A percentile compares a stretch with the other conserved stretches of the same genome.
These are phyloP conservation scores for Zosterops borbonicus DNA, from an alignment of 2,113 vertebrate species.

Conservation along the genomic window DNA sequence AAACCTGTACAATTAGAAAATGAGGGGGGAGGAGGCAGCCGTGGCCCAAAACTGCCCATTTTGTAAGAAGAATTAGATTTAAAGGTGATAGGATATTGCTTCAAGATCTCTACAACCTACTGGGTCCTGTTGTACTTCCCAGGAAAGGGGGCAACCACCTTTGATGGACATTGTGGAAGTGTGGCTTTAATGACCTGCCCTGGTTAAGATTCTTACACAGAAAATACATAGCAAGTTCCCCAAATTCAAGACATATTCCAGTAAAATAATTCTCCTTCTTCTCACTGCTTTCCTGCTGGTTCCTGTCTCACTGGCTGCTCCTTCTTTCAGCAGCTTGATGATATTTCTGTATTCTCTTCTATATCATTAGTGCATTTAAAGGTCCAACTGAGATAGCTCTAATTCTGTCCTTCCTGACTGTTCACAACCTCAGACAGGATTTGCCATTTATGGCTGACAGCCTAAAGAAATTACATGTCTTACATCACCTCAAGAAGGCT, in stretches of 20 bases:
- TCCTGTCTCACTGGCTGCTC: not conserved
- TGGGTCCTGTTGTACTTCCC: not conserved
- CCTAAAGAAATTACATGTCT: slow-evolving; percentile 19
- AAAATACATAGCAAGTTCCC: not conserved
- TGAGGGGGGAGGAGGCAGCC: not conserved
- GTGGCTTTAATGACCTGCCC: too few relatives aligned
- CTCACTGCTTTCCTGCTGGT: not conserved
- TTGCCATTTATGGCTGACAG: slow-evolving; percentile 28
- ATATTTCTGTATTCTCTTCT: not conserved
- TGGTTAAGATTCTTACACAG: not conserved
- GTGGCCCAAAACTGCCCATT: not conserved
- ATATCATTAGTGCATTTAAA: not conserved
- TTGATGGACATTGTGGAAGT: too few relatives aligned
- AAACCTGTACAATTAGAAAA: not conserved
- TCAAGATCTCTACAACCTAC: not conserved
- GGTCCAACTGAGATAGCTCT: not conserved
- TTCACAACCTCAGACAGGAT: not conserved
- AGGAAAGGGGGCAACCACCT: not conserved
- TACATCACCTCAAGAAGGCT: not conserved
- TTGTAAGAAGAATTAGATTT: not conserved
- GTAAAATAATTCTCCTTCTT: not conserved
- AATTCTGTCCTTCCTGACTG: not conserved
- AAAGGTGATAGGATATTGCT: not conserved
- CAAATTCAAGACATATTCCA: not conserved
- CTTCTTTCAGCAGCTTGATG: not conserved